Base-by-base conservation (phyloP, 2,113 vertebrate genomes). In the Theristicus caerulescens region DNA sequence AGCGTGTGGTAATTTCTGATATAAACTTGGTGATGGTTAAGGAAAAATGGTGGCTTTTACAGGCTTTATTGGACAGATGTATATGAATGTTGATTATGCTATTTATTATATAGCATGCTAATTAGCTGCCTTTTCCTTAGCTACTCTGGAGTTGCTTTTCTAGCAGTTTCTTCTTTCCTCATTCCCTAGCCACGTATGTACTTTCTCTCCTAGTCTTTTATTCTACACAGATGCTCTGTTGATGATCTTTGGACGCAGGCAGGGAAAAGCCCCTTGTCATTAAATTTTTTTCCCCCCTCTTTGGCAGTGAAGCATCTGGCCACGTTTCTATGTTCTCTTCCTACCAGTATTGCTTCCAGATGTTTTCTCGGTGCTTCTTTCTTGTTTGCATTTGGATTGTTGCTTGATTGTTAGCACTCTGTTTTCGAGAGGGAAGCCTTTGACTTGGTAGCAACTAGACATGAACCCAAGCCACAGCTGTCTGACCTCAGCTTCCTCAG, bases 281-380 rank as follows among this genome's bases (percentile, higher is more conserved):
- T 83, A 93, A 77, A 80, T 67, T 62, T 86, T 73, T 31, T 27
- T 12, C 11, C 6, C 47, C 36, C 44, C 15, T 62, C 66, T 83
- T 91, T 96, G 96, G 82, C 91, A 96, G 26, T 32, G 54, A 80
- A 81, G 47, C 52, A 59, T 94, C 93, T 97, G 97, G 93, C 96
- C 82, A 96, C 64, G 38, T 95, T 93, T 79, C 83, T 29, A 27
- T 72, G 54, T 86, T 96, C 91, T 90, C 59, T 90, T 96, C 81
- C 79, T 82, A 67, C 58, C 47, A 79, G 7, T 73, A 96, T 95
- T 96, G 85, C 61, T 97, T 97, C 97, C 97, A 97, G 96, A 97
- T 98, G 95, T 96, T 97, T 89, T 97, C n/a, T 49, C 54, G 69
- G 72, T 92, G 34, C 54, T 46, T 79, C 90, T 82, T 72, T 92